Evolutionary conservation across 2,888 invertebrate genomes (phyloP).

Genomic region (Hofmannophila pseudospretella): DNA sequence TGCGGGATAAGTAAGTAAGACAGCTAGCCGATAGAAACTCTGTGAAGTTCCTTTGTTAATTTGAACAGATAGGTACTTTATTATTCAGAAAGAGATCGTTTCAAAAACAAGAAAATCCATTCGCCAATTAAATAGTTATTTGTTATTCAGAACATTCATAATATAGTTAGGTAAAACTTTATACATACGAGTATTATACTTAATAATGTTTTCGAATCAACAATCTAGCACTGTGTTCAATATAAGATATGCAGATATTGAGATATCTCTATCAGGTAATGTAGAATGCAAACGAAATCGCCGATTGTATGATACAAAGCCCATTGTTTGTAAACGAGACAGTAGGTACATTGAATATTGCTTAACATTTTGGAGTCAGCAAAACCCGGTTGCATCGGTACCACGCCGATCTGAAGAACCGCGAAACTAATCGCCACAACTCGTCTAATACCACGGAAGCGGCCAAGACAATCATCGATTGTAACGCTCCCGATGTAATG

Average conservation of each 20-base stretch:
- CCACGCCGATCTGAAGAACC: slow-evolving; percentile 14
- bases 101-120: too few relatives aligned
- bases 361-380: slow-evolving; percentile 30
- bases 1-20: too few relatives aligned
- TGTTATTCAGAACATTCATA: too few relatives aligned
- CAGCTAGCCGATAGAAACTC: too few relatives aligned
- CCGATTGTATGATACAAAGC: slow-evolving; percentile 40
- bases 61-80: too few relatives aligned
- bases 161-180: too few relatives aligned
- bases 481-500: slow-evolving; percentile 36
- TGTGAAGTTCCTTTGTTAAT: too few relatives aligned
- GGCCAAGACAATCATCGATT: slow-evolving; percentile 35
- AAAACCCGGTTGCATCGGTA: slow-evolving; percentile 28
- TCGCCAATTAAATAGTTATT: too few relatives aligned
- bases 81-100: too few relatives aligned
- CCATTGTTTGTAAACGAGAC: slow-evolving; percentile 49
- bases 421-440: slow-evolving; percentile 31
- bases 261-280: slow-evolving; percentile 26
- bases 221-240: too few relatives aligned
- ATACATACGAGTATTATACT: too few relatives aligned
- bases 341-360: slow-evolving; percentile 26
- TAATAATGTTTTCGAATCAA: too few relatives aligned
- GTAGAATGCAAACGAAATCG: slow-evolving; percentile 46
- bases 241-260: slow-evolving; percentile 25
- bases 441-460: slow-evolving; percentile 37